Evolutionary conservation across 1,140 invertebrate genomes (phyloP), one percentile per base, ranked within the genome.

Genomic region (Grapholita molesta): DNA sequence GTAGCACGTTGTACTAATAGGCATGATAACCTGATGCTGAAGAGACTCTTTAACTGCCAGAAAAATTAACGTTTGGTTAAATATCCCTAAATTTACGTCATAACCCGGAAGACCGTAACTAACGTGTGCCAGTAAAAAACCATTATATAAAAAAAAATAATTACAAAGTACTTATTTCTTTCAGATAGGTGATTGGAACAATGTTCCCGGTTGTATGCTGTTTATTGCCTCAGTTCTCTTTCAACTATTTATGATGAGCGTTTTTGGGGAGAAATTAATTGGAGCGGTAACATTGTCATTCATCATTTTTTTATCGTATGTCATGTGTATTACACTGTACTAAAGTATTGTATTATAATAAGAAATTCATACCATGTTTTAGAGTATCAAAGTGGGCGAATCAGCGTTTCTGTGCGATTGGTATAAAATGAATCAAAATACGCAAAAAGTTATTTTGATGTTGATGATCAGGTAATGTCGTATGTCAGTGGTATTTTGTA

Each of bases 221-320:
- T 90, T 89, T 71, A 71, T 89, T 4, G 24, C 70, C 0, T 87
- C 85, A 0, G 84, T 88, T 12, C 66, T 90, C 0, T 42, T 88
- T 35, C 86, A 90, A 76, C 85, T 90, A 66, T 73, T 87, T 11
- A 86, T 90, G 83, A 84, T 88, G 72, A 88, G 86, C 69, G 77
- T 84, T 23, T 90, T 85, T 55, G 87, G 86, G 0, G 86, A 90
- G 79, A 84, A 87, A 65, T 69, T 88, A 35, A 90, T 88, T 33
- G 73, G 68, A 65, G 84, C 88, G 80, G 88, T 88, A 78, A 21
- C 55, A 66, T 57, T 21, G 18, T 3, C 12, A 42, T 42, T n/a
- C 38, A 42, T 18, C n/a, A 42, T 12, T 5, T 42, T n/a, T n/a
- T n/a, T n/a, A n/a, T n/a, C n/a, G n/a, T n/a, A n/a, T n/a, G n/a